Conservation (phyloP, 2,797 vertebrate species). For the Helarctos malayanus region DNA sequence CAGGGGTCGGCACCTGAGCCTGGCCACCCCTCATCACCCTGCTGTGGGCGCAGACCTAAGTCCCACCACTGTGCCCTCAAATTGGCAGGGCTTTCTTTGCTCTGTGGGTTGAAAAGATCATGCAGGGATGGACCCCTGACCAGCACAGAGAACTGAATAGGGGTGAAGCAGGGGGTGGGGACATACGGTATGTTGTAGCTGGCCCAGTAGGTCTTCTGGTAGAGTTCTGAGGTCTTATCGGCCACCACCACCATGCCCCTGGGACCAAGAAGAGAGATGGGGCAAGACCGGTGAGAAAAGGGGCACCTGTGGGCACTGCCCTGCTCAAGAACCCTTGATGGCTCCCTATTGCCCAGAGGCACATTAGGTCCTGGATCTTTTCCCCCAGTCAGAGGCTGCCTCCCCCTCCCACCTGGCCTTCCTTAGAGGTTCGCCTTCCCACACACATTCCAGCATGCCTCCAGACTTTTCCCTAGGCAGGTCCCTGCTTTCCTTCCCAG, state of each 20-base stretch:
- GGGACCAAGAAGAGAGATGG: rapidly evolving
- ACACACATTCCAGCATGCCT: rapidly evolving
- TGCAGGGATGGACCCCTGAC: background rate
- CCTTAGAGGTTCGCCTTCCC: background rate
- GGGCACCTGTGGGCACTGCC: rapidly evolving
- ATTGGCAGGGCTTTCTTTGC: background rate
- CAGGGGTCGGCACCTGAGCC: background rate
- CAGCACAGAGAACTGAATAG: background rate
- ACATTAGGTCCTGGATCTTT: background rate
- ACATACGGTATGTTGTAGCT: conserved; percentile 98
- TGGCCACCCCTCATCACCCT: background rate
- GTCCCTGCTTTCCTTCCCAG: background rate
- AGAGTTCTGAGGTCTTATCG: conserved; percentile 93
- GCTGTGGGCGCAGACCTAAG: rapidly evolving
- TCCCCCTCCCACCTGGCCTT: background rate
- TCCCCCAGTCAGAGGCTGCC: rapidly evolving
- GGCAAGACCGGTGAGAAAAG: background rate
- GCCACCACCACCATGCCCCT: conserved; percentile 92
- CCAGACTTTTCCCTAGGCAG: rapidly evolving
- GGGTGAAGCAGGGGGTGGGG: background rate
- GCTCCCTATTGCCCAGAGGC: background rate
- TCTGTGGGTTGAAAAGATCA: background rate
- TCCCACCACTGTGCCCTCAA: background rate
- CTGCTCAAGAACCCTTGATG: rapidly evolving
- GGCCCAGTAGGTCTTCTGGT: conserved; percentile 95